phyloP scores from a whole-genome alignment of 2,797 vertebrate species.

The Notolepis coatsorum region DNA sequence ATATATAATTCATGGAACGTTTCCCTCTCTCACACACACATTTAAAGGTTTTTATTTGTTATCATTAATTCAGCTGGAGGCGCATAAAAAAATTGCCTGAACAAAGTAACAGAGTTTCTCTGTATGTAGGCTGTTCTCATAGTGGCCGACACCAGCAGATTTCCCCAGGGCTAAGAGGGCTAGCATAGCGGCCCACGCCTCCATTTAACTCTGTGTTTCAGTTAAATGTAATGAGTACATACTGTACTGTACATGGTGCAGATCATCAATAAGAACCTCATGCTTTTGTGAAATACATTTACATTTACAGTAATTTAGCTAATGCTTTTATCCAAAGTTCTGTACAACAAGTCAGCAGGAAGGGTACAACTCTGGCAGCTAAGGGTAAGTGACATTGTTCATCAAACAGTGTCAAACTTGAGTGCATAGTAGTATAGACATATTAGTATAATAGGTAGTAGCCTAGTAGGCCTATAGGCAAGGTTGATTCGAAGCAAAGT shows the following conservation, averaged over 20 bases:
- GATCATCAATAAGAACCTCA: slow-evolving; percentile 30
- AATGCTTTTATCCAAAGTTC: no score
- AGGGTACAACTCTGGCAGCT: slow-evolving; percentile 5
- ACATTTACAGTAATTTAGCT: slow-evolving; percentile 13
- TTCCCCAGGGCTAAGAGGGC: slow-evolving; percentile 61
- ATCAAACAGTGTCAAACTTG: no score
- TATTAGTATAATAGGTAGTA: no score
- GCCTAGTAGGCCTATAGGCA: no score
- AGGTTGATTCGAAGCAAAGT: no score
- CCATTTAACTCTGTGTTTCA: slow-evolving; percentile 59
- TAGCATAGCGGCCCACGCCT: slow-evolving; percentile 61
- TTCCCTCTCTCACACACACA: slow-evolving; percentile 28
- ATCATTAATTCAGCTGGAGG: slow-evolving; percentile 49
- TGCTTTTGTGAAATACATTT: slow-evolving; percentile 33
- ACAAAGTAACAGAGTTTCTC: slow-evolving; percentile 49
- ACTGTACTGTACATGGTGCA: slow-evolving; percentile 57
- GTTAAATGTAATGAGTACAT: slow-evolving; percentile 61
- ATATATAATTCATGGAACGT: slow-evolving; percentile 67
- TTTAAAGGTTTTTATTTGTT: slow-evolving; percentile 38
- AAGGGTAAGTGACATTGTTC: slow-evolving; percentile 41
- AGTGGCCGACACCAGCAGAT: slow-evolving; percentile 54
- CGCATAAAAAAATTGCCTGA: slow-evolving; percentile 45
- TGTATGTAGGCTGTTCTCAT: slow-evolving; percentile 45
- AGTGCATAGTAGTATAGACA: no score
- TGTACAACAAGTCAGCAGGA: background rate